These are phyloP conservation scores for Vespertilio murinus DNA, from an alignment of 2,797 vertebrate species.

Conservation along the genomic window DNA sequence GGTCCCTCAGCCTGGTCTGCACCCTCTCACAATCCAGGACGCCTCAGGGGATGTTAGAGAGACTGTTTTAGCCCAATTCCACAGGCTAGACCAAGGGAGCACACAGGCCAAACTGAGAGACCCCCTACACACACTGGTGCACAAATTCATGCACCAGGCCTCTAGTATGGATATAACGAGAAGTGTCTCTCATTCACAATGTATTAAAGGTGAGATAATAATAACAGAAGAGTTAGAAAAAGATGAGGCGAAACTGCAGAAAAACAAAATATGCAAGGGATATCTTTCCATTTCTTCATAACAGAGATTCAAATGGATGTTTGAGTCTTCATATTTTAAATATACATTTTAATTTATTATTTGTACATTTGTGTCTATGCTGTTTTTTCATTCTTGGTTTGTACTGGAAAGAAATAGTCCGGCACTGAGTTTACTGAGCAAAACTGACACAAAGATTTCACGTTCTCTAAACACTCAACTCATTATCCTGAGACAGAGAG, in stretches of 20 bases:
- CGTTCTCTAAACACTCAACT: not conserved
- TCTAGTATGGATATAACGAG: not conserved
- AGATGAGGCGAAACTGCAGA: not conserved
- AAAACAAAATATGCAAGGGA: not conserved
- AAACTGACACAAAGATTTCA: not conserved
- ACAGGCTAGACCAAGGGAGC: too few relatives aligned
- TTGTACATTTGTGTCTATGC: not conserved
- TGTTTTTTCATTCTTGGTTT: constrained; percentile 1
- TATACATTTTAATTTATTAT: not conserved
- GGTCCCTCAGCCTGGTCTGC: too few relatives aligned
- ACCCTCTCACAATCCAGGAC: too few relatives aligned
- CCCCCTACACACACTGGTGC: too few relatives aligned
- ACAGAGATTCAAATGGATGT: not conserved
- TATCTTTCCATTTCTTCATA: not conserved
- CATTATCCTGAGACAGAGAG: constrained; percentile 1
- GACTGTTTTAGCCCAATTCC: too few relatives aligned
- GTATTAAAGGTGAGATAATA: not conserved
- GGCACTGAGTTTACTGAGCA: not conserved
- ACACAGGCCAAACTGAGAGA: too few relatives aligned
- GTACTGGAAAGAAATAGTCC: not conserved
- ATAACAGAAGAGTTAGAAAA: not conserved
- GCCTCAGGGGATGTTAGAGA: too few relatives aligned
- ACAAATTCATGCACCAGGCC: too few relatives aligned
- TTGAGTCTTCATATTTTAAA: not conserved
- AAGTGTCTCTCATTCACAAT: not conserved